Evolutionary conservation across 2,888 invertebrate genomes (phyloP).

Genomic region (Aphelenchoides bicaudatus): DNA sequence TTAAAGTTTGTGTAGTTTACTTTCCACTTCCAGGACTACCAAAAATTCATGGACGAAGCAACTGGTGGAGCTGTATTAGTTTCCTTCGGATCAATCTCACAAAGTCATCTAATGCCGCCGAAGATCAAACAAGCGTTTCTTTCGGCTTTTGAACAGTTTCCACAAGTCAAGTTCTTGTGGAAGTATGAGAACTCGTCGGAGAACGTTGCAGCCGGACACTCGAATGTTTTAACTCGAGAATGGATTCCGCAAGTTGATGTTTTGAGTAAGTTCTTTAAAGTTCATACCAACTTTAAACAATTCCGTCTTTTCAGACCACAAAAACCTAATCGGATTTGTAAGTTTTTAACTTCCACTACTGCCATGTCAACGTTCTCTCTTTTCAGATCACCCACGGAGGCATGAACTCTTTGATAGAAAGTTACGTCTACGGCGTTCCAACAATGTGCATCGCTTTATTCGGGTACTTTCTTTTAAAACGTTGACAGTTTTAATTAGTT

Average conservation of each 20-base stretch:
- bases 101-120: conserved; percentile 22
- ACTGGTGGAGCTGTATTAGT: conserved; percentile 35
- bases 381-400: no score
- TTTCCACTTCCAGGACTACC: conserved; percentile 14
- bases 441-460: conserved; percentile 36
- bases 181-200: conserved; percentile 29
- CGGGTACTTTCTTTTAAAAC: no score
- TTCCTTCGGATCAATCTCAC: conserved; percentile 40
- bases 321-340: no score
- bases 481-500: no score
- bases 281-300: no score
- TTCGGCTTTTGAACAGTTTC: conserved; percentile 25
- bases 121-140: conserved; percentile 20
- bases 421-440: conserved; percentile 21
- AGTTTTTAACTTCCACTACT: no score
- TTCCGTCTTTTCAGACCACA: no score
- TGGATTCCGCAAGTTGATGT: conserved; percentile 31
- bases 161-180: conserved; percentile 31
- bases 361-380: no score
- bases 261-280: conserved; percentile 1
- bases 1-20: background rate
- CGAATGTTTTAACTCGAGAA: conserved; percentile 21
- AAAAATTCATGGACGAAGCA: conserved; percentile 19
- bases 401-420: conserved; percentile 21
- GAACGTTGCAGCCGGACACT: conserved; percentile 19